These are phyloP conservation scores for Apeira syringaria DNA, from an alignment of 2,888 invertebrate genomes.

Conservation along the genomic window DNA sequence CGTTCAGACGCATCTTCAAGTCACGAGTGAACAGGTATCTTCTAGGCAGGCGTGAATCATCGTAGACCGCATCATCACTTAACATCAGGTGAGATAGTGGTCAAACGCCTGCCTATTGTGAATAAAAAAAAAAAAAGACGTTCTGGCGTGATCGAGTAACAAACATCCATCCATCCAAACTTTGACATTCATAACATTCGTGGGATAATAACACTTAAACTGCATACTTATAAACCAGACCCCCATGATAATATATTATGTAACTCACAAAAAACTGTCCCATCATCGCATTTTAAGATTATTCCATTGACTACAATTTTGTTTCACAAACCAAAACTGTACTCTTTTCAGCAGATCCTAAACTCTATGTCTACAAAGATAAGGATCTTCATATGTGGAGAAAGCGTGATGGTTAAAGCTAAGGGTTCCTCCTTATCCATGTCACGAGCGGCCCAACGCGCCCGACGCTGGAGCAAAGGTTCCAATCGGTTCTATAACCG, in stretches of 20 bases:
- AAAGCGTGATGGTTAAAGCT: constrained; percentile 9
- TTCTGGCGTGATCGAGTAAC: too few species aligned
- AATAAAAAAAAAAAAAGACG: too few species aligned
- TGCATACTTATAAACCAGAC: too few species aligned
- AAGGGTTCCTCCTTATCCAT: constrained; percentile 25
- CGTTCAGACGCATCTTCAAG: too few species aligned
- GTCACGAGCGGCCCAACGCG: constrained; percentile 22
- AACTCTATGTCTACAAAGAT: not conserved
- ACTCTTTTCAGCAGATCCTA: not conserved
- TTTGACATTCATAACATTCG: too few species aligned
- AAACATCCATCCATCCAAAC: too few species aligned
- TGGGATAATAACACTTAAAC: too few species aligned
- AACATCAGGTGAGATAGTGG: too few species aligned
- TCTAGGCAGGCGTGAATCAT: too few species aligned
- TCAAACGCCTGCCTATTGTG: too few species aligned
- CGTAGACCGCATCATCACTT: too few species aligned
- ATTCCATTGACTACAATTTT: constrained; percentile 13
- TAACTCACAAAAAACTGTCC: constrained; percentile 6
- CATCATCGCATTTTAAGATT: constrained; percentile 12
- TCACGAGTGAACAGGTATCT: too few species aligned
- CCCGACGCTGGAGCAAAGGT: constrained; percentile 21
- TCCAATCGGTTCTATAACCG: constrained; percentile 19
- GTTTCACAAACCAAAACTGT: not conserved
- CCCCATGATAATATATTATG: constrained; percentile 14
- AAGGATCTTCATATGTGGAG: constrained; percentile 1